Base-by-base conservation (phyloP, 1,140 invertebrate species). In the Nephila pilipes region DNA sequence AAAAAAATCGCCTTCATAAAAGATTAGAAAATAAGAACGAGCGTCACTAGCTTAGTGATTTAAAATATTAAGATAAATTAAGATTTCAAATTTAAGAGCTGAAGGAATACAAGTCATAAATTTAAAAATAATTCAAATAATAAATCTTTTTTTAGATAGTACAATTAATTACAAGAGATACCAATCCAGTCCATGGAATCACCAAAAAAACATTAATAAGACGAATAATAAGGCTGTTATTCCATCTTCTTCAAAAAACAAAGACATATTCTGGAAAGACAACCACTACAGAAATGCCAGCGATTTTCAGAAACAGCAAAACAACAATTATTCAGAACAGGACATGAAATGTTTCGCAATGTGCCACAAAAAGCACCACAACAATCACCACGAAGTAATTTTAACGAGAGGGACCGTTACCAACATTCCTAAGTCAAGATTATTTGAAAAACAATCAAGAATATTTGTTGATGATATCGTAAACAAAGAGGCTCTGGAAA, bases 331-430 rank as follows among this genome's bases (percentile, higher is more conserved):
- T 38, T 1, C 32, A 5, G 36, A 87, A n/a, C 22, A 18, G 6
- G 46, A 32, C 29, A 65, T 87, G 20, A 22, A 87, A 1, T 87
- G 85, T 22, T 87, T n/a, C 32, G 85, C 85, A 1, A n/a, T 54
- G 25, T 87, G 85, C 32, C 63, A 65, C 60, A 46, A 65, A n/a
- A 25, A 36, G 12, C 8, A 69, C n/a, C 22, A 65, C 1, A 25
- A 46, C 46, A 6, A 87, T 6, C 18, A 69, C 1, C 85, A 87
- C 55, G 25, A 54, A 14, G 36, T 87, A 2, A 20, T 32, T 32
- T 29, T 87, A n/a, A 87, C 32, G 69, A 75, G 4, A 10, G 57
- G n/a, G 20, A 60, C 12, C 6, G 63, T 65, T 3, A 25, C 22
- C 63, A 54, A 29, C 46, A 8, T 5, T 10, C 32, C 1, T 38